Base-by-base conservation (phyloP, 2,888 invertebrate species). In the Euphydryas editha region DNA sequence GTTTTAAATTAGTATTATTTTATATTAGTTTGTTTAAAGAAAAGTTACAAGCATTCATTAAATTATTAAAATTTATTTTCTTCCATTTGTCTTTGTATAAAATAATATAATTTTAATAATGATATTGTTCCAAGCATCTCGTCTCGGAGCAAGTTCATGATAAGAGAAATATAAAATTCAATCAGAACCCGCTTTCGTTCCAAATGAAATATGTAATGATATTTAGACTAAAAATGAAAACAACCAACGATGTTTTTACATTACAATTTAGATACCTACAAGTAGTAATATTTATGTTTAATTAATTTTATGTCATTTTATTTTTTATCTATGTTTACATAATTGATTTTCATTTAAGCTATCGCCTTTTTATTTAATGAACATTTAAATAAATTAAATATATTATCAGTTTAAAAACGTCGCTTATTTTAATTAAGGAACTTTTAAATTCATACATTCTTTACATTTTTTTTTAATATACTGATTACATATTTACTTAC, bases 161-260 rank as follows among this genome's bases (percentile, higher is more conserved):
- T 59, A 67, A 59, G 47, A 59, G 47, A 55, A 46, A 62, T 39
- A 55, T 44, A 44, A 65, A 64, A 67, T 67, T 67, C 57, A 60
- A 67, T 70, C 62, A 57, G 54, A 51, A 11, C 54, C 47, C 57
- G 58, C 59, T 61, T 64, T 68, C 62, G 59, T 57, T 56, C 37
- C 62, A 49, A 59, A 64, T 46, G 24, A 62, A 62, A 62, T 47
- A 39, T 44, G 42, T 54, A 17, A 36, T 57, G 44, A 17, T 49
- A 49, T 64, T 63, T 55, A 5, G 15, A 21, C 5, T 49, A 13
- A 62, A 62, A 62, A 55, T 44, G 58, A 37, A 58, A 44, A 62
- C 59, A n/a, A 13, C 24, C 7, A n/a, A 17, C 30, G 39, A 17
- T 51, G 36, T 17, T 44, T n/a, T 57, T 21, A 66, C 20, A 11